Conservation (phyloP, 2,113 vertebrate species). For the Otus sunia region DNA sequence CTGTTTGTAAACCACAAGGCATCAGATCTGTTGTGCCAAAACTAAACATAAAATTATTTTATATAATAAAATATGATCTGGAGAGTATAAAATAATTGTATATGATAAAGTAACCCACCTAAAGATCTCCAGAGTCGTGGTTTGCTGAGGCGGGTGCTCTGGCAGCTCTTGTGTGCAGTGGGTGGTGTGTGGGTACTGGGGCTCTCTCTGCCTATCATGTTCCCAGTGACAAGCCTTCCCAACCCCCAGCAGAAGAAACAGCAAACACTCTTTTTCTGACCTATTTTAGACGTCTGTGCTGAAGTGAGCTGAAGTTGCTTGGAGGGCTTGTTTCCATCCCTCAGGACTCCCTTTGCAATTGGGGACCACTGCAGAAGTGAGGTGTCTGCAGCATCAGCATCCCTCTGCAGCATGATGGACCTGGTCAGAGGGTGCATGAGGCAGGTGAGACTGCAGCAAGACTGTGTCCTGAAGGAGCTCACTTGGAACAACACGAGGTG, state of each 20-base stretch:
- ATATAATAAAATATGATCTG: neutral
- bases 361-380: neutral
- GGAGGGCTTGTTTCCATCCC: neutral
- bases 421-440: neutral
- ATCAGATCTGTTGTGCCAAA: neutral
- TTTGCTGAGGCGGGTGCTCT: neutral
- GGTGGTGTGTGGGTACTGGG: fast-evolving
- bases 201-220: neutral
- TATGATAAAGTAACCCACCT: neutral
- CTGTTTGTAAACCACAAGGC: neutral
- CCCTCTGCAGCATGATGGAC: fast-evolving
- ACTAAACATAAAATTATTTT: neutral
- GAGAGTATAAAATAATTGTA: neutral
- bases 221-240: neutral
- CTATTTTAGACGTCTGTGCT: neutral
- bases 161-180: neutral
- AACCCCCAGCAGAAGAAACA: neutral
- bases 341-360: fast-evolving
- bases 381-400: neutral
- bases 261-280: neutral
- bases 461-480: neutral
- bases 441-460: neutral
- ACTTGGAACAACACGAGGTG: fast-evolving
- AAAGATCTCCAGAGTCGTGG: neutral
- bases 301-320: neutral